Percentiles rank a stretch among this genome's conserved stretches.
These are phyloP conservation scores for Chaetura pelagica DNA, from an alignment of 2,113 vertebrate species.

Conservation along the genomic window DNA sequence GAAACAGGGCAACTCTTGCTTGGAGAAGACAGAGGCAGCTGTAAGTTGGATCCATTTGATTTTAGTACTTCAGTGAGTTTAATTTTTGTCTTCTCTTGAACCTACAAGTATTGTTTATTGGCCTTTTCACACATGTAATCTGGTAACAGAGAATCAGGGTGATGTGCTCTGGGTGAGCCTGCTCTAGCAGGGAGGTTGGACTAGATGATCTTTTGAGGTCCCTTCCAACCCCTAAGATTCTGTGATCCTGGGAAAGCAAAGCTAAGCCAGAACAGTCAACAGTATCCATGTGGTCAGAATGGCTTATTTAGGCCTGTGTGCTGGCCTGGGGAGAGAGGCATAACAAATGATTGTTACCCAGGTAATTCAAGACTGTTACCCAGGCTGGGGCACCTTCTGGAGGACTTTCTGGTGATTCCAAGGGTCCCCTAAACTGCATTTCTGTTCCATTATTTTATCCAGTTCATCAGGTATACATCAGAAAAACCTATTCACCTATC, in stretches of 20 bases:
- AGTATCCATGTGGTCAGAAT: accelerated
- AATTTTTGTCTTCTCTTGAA: not conserved
- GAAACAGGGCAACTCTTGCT: not conserved
- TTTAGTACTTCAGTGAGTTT: not conserved
- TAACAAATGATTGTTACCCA: not conserved
- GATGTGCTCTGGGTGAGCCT: no score
- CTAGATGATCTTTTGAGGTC: no score
- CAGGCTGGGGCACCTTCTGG: not conserved
- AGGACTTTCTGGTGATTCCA: not conserved
- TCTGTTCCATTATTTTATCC: not conserved
- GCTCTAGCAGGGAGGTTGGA: no score
- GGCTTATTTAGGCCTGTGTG: not conserved
- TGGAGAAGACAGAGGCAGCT: not conserved
- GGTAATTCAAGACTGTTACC: not conserved
- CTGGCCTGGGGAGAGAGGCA: not conserved
- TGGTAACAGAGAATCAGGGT: not conserved
- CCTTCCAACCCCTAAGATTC: no score
- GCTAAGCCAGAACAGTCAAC: not conserved
- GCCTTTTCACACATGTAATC: not conserved
- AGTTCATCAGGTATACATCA: not conserved
- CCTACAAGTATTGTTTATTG: not conserved
- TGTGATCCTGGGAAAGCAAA: not conserved
- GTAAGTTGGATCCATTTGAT: not conserved
- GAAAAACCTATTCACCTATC: not conserved
- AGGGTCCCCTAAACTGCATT: not conserved